phyloP scores from a whole-genome alignment of 64 coral and sea anemone genomes.

The Montipora capricornis region DNA sequence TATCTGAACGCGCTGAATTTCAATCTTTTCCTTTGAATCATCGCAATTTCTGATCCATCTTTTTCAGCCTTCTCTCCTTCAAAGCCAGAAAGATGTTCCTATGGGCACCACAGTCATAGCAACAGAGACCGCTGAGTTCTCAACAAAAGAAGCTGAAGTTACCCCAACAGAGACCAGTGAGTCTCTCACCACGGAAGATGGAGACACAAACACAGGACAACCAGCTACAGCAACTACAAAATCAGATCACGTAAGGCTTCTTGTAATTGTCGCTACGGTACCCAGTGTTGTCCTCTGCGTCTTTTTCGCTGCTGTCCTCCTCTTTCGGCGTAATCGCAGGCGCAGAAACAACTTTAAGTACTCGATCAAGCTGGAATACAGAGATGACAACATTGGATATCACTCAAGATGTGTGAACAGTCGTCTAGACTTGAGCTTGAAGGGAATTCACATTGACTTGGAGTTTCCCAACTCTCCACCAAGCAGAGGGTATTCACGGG shows the following conservation, averaged over 20 bases:
- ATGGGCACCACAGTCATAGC: not conserved
- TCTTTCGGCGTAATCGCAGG: constrained; percentile 64
- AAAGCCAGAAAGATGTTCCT: not conserved
- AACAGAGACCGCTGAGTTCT: not conserved
- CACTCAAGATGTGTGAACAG: constrained; percentile 63
- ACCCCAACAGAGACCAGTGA: not conserved
- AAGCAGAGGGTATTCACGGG: constrained; percentile 37
- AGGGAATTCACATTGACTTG: constrained; percentile 88
- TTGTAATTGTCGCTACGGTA: constrained; percentile 50
- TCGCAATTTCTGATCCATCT: not conserved
- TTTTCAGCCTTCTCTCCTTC: not conserved
- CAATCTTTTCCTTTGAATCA: not conserved
- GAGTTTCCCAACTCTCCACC: constrained; percentile 53
- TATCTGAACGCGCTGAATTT: too few species aligned
- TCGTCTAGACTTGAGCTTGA: constrained; percentile 80
- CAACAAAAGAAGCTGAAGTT: not conserved
- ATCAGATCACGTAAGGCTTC: constrained; percentile 21
- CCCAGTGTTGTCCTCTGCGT: constrained; percentile 31
- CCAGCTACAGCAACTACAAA: not conserved
- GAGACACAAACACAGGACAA: not conserved
- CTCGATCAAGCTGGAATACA: constrained; percentile 82
- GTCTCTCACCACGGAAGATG: not conserved
- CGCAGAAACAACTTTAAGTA: constrained; percentile 66
- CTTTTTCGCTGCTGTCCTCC: constrained; percentile 25
- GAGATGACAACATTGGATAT: constrained; percentile 47